These are phyloP conservation scores for Ophioninae sp. DNA, from an alignment of 2,888 invertebrate genomes.

Conservation along the genomic window DNA sequence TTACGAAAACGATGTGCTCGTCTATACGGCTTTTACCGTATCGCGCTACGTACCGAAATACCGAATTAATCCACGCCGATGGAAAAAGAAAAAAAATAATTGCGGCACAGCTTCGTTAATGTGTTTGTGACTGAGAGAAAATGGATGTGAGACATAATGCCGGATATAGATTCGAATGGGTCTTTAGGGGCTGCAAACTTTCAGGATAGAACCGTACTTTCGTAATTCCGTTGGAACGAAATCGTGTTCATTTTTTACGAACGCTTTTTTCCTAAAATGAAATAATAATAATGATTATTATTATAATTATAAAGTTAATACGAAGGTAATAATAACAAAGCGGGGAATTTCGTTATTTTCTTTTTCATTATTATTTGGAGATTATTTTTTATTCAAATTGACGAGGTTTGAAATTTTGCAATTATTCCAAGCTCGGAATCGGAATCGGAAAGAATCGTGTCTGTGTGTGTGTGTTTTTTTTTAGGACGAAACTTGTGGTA, in stretches of 20 bases:
- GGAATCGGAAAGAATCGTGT: no score
- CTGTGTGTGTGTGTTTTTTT: no score
- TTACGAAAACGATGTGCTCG: constrained; percentile 43
- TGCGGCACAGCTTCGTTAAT: not conserved
- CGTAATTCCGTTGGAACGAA: not conserved
- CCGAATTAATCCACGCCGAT: not conserved
- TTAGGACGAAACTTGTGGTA: no score
- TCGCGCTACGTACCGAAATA: not conserved
- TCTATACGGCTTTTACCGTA: constrained; percentile 32
- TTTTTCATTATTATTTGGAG: no score
- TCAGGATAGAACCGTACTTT: not conserved
- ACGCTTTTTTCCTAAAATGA: not conserved
- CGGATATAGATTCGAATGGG: not conserved
- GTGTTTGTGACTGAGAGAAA: not conserved
- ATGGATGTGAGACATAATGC: not conserved
- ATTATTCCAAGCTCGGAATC: no score
- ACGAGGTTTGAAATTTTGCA: no score
- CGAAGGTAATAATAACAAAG: no score
- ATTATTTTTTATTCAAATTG: no score
- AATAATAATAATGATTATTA: not conserved
- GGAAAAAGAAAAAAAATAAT: constrained; percentile 3
- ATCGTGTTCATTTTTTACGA: not conserved
- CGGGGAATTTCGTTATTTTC: no score
- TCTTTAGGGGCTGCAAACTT: not conserved
- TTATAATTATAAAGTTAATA: no score